Conservation (phyloP, 1,140 invertebrate genomes). For the Papilio dardanus region DNA sequence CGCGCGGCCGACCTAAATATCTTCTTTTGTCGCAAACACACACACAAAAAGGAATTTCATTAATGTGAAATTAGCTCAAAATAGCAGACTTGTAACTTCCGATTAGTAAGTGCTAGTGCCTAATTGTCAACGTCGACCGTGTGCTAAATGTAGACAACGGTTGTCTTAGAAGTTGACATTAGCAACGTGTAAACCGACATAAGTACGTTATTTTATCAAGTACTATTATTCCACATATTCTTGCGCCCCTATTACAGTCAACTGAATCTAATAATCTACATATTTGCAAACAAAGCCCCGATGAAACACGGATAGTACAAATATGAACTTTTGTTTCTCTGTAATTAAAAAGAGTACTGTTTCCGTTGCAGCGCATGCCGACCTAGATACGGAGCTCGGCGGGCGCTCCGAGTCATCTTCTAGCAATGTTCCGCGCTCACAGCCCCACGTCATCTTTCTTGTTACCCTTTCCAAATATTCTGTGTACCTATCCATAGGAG, state of each 20-base stretch:
- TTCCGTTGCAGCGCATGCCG: background rate
- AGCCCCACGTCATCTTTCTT: too few relatives aligned
- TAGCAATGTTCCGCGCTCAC: too few relatives aligned
- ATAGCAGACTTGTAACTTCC: background rate
- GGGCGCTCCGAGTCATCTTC: background rate
- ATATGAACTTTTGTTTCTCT: background rate
- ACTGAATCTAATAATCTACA: background rate
- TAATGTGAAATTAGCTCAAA: slow-evolving; percentile 1
- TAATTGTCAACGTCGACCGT: too few relatives aligned
- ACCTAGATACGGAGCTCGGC: background rate
- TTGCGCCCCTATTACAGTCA: background rate
- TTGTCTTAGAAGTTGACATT: background rate
- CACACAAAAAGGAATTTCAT: background rate
- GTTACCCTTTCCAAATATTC: background rate
- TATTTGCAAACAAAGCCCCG: background rate
- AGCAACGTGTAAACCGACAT: background rate
- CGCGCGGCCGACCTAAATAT: slow-evolving; percentile 16
- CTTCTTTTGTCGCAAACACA: slow-evolving; percentile 25
- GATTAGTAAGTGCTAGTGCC: too few relatives aligned
- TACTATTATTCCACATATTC: too few relatives aligned
- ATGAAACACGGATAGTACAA: background rate
- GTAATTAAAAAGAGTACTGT: background rate
- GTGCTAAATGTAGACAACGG: background rate
- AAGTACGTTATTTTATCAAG: background rate
- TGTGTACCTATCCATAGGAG: too few relatives aligned